Percentiles rank a stretch among this genome's conserved stretches.
Evolutionary conservation across 2,113 vertebrate species (phyloP).

Genomic region (Apus apus): DNA sequence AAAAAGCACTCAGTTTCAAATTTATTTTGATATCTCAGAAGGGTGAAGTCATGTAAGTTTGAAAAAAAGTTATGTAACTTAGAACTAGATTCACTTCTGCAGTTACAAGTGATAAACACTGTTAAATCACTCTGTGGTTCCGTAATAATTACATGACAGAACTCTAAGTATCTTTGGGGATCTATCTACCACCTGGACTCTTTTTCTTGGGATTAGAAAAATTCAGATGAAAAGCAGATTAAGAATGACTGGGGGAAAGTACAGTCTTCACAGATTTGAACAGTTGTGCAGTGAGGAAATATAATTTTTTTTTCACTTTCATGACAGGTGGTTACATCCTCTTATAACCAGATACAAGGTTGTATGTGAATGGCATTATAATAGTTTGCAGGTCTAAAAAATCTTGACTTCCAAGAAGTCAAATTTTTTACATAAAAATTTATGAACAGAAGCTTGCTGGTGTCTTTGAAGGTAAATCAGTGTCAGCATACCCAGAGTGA

Average conservation of each 20-base stretch:
- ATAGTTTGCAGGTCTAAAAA: neutral
- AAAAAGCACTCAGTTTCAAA: neutral
- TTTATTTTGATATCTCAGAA: neutral
- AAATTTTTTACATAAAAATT: neutral
- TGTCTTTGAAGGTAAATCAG: neutral
- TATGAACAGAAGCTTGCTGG: neutral
- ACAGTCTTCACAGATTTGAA: conserved; percentile 40
- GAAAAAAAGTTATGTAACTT: neutral
- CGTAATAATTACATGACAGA: conserved; percentile 55
- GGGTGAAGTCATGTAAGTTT: neutral
- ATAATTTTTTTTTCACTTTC: neutral
- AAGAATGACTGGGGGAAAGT: neutral
- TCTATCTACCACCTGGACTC: conserved; percentile 49
- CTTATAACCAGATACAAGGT: neutral
- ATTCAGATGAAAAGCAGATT: conserved; percentile 52
- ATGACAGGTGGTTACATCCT: conserved; percentile 3
- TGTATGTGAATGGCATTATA: neutral
- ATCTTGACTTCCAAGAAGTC: neutral
- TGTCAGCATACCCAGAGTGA: neutral
- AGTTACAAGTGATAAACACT: neutral
- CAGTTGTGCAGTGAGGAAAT: conserved; percentile 10
- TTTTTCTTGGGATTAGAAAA: conserved; percentile 37
- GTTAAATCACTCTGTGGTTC: neutral
- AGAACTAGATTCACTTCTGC: neutral
- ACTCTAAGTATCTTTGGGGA: conserved; percentile 1